Evolutionary conservation across 2,888 invertebrate genomes (phyloP).

Genomic region (Chaitophorus viminalis): DNA sequence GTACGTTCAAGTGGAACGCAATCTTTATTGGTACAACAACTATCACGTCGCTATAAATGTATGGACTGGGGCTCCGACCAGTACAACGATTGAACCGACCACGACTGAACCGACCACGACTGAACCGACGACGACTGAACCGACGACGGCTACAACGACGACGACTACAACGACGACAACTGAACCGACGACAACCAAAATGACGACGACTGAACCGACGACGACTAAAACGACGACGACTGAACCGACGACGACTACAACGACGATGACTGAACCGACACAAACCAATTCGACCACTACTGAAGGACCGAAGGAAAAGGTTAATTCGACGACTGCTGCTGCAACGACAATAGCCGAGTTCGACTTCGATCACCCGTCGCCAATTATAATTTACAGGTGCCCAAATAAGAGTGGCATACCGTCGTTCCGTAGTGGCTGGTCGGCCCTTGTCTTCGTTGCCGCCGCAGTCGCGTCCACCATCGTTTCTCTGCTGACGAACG

Average conservation of each 20-base stretch:
- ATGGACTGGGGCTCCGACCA: slow-evolving; percentile 8
- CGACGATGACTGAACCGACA: neutral
- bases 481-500: neutral
- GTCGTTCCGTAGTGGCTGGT: neutral
- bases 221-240: neutral
- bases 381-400: neutral
- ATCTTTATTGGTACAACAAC: neutral
- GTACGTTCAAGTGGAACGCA: neutral
- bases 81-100: neutral
- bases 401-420: neutral
- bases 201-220: neutral
- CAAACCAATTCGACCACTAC: neutral
- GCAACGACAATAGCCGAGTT: too few relatives aligned
- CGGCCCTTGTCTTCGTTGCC: neutral
- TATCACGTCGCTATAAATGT: neutral
- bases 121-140: neutral
- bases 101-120: neutral
- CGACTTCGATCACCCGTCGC: slow-evolving; percentile 8
- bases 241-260: neutral
- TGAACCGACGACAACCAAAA: neutral
- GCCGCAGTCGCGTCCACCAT: too few relatives aligned
- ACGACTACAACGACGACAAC: neutral
- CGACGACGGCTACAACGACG: neutral
- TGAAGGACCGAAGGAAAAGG: too few relatives aligned
- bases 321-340: too few relatives aligned